phyloP scores from a whole-genome alignment of 1,140 invertebrate genomes.

The Hycleus phaleratus region DNA sequence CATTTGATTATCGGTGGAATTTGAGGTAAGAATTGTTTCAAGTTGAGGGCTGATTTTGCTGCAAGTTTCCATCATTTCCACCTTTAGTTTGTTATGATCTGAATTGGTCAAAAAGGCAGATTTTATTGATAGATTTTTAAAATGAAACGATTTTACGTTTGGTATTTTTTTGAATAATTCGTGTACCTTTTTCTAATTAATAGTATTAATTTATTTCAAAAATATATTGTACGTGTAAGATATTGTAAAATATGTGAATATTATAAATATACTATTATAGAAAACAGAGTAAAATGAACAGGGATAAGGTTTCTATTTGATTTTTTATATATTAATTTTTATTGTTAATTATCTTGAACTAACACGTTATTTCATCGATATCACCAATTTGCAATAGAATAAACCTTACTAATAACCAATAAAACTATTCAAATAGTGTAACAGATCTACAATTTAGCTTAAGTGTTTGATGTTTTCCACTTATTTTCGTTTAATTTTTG shows the following conservation, averaged over 20 bases:
- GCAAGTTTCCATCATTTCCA: not conserved
- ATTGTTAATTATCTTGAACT: conserved; percentile 13
- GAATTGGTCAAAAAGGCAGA: conserved; percentile 7
- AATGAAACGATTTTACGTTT: conserved; percentile 6
- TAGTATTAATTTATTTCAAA: conserved; percentile 24
- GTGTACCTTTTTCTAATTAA: conserved; percentile 14
- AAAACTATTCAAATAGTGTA: not conserved
- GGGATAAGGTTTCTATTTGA: conserved; percentile 22
- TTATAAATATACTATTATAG: conserved; percentile 3
- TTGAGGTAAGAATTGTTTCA: conserved; percentile 6
- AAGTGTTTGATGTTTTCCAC: conserved; percentile 25
- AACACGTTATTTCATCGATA: conserved; percentile 17
- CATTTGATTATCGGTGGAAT: conserved; percentile 4
- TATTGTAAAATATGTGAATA: conserved; percentile 27
- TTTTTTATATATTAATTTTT: conserved; percentile 10
- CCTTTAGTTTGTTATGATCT: conserved; percentile 6
- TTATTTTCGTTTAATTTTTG: conserved; percentile 6
- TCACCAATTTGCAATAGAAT: conserved; percentile 13
- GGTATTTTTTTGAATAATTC: not conserved
- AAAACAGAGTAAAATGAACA: conserved; percentile 9
- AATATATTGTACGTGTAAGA: conserved; percentile 5
- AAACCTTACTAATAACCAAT: not conserved
- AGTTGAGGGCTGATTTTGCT: conserved; percentile 17
- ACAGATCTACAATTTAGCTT: conserved; percentile 4
- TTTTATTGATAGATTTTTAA: conserved; percentile 15